Evolutionary conservation across 2,888 invertebrate species (phyloP), one percentile per base, ranked within the genome.

Genomic region (Tipula lateralis): DNA sequence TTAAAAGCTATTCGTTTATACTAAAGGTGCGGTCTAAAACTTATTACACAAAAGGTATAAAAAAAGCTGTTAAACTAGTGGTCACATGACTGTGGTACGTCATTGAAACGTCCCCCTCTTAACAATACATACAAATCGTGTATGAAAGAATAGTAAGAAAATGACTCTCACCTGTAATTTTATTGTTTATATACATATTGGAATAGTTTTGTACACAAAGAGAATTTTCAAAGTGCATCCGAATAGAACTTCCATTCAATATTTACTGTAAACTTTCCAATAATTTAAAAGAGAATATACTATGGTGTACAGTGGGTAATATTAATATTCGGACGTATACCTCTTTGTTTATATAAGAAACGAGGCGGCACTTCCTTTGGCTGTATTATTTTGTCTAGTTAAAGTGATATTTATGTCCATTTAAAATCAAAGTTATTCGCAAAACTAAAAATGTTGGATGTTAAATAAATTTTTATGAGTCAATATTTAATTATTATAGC

Each of bases 41-140:
- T 82, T 66, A 24, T 9, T 24, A 66, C 9, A 66, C 66, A 66
- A 66, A 66, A 66, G 66, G 66, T 66, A 66, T 66, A 66, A 66
- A 32, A 24, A 82, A 82, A 82, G 82, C 82, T 82, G 82, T 82
- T 82, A 30, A 82, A 82, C 82, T n/a, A 32, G 82, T 82, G 30
- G 82, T 82, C 82, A 82, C 32, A 32, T 82, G 82, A 82, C 82
- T 30, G 24, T n/a, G 66, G 66, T 66, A 66, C 66, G 66, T 66
- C 66, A 66, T 66, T 24, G 24, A 9, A 44, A 13, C 66, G 66
- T 66, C 66, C 66, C 39, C 66, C 66, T 66, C 66, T 66, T 66
- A 24, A 66, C 24, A 66, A 24, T 24, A 82, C n/a, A n/a, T n/a
- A n/a, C n/a, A 66, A 82, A 82, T 30, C 29, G 82, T 30, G 29